Conservation (phyloP, 2,888 invertebrate genomes). For the Desoria tigrina region DNA sequence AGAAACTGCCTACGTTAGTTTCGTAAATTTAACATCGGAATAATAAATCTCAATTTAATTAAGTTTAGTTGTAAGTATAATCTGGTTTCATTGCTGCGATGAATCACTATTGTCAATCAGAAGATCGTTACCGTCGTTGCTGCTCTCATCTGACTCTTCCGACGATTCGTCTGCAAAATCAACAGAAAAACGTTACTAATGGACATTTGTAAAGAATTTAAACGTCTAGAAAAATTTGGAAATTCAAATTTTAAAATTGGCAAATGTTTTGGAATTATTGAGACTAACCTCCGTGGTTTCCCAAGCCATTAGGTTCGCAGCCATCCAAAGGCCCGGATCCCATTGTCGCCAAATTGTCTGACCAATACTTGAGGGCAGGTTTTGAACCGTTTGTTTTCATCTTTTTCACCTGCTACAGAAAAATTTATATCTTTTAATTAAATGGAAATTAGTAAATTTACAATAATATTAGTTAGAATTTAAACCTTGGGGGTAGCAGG, state of each 20-base stretch:
- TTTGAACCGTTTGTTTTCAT: constrained; percentile 59
- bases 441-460: not conserved
- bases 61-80: too few relatives aligned
- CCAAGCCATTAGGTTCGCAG: constrained; percentile 31
- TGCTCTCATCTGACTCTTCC: constrained; percentile 53
- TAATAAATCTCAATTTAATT: too few relatives aligned
- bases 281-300: constrained; percentile 19
- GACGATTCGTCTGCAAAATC: constrained; percentile 50
- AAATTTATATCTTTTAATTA: constrained; percentile 14
- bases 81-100: constrained; percentile 47
- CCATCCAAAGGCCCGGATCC: constrained; percentile 23
- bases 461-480: constrained; percentile 6
- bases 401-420: constrained; percentile 56
- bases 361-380: constrained; percentile 72
- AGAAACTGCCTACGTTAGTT: too few relatives aligned
- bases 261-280: not conserved
- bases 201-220: not conserved
- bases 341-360: constrained; percentile 70
- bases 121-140: constrained; percentile 52
- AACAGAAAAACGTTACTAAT: too few relatives aligned
- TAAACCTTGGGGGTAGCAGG: constrained; percentile 57
- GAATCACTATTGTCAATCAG: constrained; percentile 54
- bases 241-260: not conserved
- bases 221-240: not conserved
- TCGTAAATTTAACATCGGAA: too few relatives aligned